Conservation (phyloP, 2,888 invertebrate genomes). For the Hemaris fuciformis region DNA sequence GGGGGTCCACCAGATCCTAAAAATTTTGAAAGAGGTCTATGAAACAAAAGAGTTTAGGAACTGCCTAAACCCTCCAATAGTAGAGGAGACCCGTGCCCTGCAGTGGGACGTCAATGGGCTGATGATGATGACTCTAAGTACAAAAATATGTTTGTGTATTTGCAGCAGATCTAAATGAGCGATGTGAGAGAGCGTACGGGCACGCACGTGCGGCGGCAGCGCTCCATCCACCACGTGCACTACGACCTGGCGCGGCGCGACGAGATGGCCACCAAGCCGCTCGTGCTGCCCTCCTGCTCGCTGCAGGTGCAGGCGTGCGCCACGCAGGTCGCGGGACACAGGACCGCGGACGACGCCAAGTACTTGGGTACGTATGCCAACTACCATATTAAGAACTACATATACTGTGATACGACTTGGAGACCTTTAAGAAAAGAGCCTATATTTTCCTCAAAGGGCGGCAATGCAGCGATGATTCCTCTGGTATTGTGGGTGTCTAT, state of each 20-base stretch:
- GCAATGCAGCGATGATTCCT: too few species aligned
- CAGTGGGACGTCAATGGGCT: too few species aligned
- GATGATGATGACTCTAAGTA: too few species aligned
- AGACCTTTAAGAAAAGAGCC: too few species aligned
- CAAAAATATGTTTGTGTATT: slow-evolving; percentile 13
- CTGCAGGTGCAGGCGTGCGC: slow-evolving; percentile 55
- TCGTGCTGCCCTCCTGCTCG: slow-evolving; percentile 39
- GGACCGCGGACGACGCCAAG: slow-evolving; percentile 44
- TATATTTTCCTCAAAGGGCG: too few species aligned
- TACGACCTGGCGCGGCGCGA: slow-evolving; percentile 51
- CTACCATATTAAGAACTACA: neutral
- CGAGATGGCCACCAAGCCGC: slow-evolving; percentile 56
- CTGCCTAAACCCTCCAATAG: too few species aligned
- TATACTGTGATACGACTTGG: too few species aligned
- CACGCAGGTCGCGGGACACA: slow-evolving; percentile 67
- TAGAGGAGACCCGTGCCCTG: too few species aligned
- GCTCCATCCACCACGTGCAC: slow-evolving; percentile 70
- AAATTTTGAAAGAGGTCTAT: too few species aligned
- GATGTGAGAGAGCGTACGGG: slow-evolving; percentile 44
- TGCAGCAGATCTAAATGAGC: slow-evolving; percentile 64
- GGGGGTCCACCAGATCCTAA: too few species aligned
- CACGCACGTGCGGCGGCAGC: slow-evolving; percentile 47
- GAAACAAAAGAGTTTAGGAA: too few species aligned
- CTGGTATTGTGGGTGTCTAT: too few species aligned
- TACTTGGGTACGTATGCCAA: slow-evolving; percentile 48